These are phyloP conservation scores for Amphiduros pacificus DNA, from an alignment of 2,888 invertebrate genomes.

Conservation along the genomic window DNA sequence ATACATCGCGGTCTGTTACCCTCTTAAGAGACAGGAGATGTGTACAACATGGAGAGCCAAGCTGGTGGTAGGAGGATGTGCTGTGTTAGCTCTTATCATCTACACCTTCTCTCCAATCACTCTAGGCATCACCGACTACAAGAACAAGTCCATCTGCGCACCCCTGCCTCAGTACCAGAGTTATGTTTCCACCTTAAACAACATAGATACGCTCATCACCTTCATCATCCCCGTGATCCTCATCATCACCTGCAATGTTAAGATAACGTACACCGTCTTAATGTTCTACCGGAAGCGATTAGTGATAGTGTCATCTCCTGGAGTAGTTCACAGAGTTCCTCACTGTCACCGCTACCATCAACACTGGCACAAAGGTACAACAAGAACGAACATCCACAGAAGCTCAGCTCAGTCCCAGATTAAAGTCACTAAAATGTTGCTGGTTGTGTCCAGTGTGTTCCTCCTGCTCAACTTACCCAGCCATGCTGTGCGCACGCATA, in stretches of 20 bases:
- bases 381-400: neutral
- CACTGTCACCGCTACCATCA: neutral
- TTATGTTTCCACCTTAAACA: constrained; percentile 1
- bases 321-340: neutral
- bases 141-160: neutral
- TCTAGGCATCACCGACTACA: constrained; percentile 12
- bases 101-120: constrained; percentile 42
- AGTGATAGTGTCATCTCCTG: constrained; percentile 1
- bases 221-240: constrained; percentile 74
- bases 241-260: constrained; percentile 72
- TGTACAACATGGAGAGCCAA: constrained; percentile 50
- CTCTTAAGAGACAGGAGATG: constrained; percentile 24
- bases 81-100: constrained; percentile 37
- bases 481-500: constrained; percentile 1
- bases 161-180: neutral
- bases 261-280: constrained; percentile 71
- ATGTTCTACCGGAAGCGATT: constrained; percentile 33
- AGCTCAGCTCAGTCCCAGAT: neutral
- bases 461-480: constrained; percentile 7
- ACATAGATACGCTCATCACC: constrained; percentile 72
- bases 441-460: constrained; percentile 8
- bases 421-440: constrained; percentile 5
- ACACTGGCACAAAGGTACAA: neutral
- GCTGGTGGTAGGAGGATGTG: constrained; percentile 41
- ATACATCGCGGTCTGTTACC: constrained; percentile 25